These are phyloP conservation scores for Ochropacha duplaris DNA, from an alignment of 2,888 invertebrate genomes.

Conservation along the genomic window DNA sequence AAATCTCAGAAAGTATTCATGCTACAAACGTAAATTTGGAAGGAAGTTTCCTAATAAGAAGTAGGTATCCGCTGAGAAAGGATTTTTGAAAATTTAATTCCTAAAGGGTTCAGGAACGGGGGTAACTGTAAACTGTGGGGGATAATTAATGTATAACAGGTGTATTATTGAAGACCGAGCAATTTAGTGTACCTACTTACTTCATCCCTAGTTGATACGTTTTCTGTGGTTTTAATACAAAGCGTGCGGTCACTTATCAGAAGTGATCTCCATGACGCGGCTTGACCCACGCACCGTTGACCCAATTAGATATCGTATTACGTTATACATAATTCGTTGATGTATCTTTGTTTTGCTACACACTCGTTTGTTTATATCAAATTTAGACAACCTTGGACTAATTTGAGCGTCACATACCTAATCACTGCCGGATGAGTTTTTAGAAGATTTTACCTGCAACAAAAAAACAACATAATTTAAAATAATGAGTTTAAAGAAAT, in stretches of 20 bases:
- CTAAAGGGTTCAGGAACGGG: no score
- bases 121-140: no score
- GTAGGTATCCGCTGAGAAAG: no score
- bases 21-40: no score
- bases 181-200: background rate
- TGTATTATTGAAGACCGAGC: background rate
- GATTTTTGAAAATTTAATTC: no score
- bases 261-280: constrained; percentile 59
- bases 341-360: constrained; percentile 38
- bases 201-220: constrained; percentile 26
- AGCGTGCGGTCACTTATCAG: constrained; percentile 68
- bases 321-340: constrained; percentile 38
- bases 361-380: constrained; percentile 42
- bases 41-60: no score
- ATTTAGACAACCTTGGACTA: constrained; percentile 45
- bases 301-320: constrained; percentile 71
- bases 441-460: constrained; percentile 2
- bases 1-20: no score
- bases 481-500: no score
- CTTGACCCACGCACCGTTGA: constrained; percentile 66
- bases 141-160: no score
- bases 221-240: constrained; percentile 44
- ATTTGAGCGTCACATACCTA: constrained; percentile 8
- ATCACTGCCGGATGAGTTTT: constrained; percentile 1
- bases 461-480: background rate